Conservation (phyloP, 2,888 invertebrate species). For the Teleiodes luculella region DNA sequence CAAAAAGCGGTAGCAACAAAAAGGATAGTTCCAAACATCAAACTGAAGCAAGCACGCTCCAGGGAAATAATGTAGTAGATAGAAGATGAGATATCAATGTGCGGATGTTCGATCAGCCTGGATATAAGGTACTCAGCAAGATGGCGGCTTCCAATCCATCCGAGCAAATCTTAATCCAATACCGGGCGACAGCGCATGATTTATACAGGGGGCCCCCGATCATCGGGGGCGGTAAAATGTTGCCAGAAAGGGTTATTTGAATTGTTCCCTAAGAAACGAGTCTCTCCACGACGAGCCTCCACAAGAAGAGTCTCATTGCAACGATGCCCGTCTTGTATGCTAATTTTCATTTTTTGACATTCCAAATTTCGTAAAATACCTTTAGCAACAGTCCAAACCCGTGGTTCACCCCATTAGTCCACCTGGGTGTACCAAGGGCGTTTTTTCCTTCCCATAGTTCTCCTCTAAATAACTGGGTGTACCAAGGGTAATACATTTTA, state of each 20-base stretch:
- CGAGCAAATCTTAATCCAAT: slow-evolving; percentile 73
- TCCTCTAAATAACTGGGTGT: no score
- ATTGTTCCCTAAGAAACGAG: no score
- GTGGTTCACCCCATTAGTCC: no score
- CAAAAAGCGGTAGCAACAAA: background rate
- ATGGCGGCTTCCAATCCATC: slow-evolving; percentile 37
- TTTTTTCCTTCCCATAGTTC: no score
- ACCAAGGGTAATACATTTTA: no score
- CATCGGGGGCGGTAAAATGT: slow-evolving; percentile 51
- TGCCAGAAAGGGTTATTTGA: slow-evolving; percentile 17
- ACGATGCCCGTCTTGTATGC: no score
- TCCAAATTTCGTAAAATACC: no score
- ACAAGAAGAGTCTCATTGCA: no score
- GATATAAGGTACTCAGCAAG: slow-evolving; percentile 18
- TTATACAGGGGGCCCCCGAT: slow-evolving; percentile 54
- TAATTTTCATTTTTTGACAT: no score
- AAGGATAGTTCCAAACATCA: slow-evolving; percentile 2
- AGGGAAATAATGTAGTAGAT: slow-evolving; percentile 18
- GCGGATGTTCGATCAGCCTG: slow-evolving; percentile 10
- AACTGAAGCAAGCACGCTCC: slow-evolving; percentile 12
- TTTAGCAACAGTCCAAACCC: no score
- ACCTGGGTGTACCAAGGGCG: no score
- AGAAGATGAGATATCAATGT: background rate
- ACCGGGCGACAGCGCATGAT: slow-evolving; percentile 68
- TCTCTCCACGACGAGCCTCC: no score